These are phyloP conservation scores for Chlamydotis undulata DNA, from an alignment of 2,113 vertebrate genomes.

Conservation along the genomic window DNA sequence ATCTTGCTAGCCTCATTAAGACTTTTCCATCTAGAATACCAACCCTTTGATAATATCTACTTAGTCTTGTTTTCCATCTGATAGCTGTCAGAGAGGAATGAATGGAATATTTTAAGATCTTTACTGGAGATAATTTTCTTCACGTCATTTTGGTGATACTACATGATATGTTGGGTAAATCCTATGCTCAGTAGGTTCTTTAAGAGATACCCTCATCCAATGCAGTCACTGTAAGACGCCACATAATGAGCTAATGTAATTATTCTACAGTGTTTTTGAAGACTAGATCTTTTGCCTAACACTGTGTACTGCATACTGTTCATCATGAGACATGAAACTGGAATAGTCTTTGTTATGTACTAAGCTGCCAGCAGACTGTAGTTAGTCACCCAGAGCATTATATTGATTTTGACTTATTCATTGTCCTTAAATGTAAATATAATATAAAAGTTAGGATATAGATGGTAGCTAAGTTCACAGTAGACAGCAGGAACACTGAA, in stretches of 20 bases:
- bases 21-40: background rate
- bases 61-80: conserved; percentile 3
- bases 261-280: background rate
- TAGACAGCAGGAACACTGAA: background rate
- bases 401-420: background rate
- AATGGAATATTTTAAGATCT: background rate
- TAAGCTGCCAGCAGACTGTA: background rate
- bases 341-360: background rate
- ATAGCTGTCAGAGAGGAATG: background rate
- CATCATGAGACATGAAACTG: background rate
- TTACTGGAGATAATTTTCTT: background rate
- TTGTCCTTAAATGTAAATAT: background rate
- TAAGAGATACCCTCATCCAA: background rate
- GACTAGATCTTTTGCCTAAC: background rate
- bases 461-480: background rate
- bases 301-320: background rate
- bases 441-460: background rate
- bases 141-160: background rate
- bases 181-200: background rate
- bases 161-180: background rate
- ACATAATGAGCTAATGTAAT: background rate
- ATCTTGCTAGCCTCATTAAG: conserved; percentile 7
- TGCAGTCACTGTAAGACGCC: background rate
- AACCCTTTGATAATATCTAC: conserved; percentile 22
- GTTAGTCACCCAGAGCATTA: background rate